Evolutionary conservation across 2,888 invertebrate genomes (phyloP).

Genomic region (Drosophila rellima): DNA sequence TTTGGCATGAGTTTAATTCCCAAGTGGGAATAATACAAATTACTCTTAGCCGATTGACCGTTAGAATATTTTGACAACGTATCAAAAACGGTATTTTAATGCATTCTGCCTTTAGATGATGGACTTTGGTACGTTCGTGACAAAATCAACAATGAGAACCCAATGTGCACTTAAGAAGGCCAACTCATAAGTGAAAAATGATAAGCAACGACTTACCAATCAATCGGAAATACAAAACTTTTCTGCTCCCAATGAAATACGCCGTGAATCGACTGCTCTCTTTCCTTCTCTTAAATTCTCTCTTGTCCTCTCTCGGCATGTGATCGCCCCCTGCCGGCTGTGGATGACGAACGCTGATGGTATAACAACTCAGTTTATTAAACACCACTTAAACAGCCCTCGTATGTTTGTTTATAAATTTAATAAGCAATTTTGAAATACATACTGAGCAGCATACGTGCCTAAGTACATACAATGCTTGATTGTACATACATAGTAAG

Average conservation of each 20-base stretch:
- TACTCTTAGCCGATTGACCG: not conserved
- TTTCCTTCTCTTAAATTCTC: not conserved
- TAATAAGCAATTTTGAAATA: slow-evolving; percentile 14
- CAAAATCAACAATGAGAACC: slow-evolving; percentile 1
- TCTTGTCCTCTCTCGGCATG: slow-evolving; percentile 5
- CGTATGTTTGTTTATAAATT: slow-evolving; percentile 24
- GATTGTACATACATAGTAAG: not conserved
- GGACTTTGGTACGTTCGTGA: not conserved
- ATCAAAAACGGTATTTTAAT: not conserved
- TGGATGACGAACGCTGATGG: slow-evolving; percentile 11
- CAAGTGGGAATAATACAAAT: too few relatives aligned
- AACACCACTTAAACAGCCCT: slow-evolving; percentile 88
- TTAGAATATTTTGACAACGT: not conserved
- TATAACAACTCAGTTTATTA: slow-evolving; percentile 2
- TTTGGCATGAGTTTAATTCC: too few relatives aligned
- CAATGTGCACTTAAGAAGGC: slow-evolving; percentile 18
- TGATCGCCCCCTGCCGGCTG: slow-evolving; percentile 7
- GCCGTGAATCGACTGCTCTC: not conserved
- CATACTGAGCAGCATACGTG: slow-evolving; percentile 12
- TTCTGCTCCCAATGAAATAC: not conserved
- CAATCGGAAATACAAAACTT: slow-evolving; percentile 7
- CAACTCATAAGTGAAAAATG: slow-evolving; percentile 11
- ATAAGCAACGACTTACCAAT: slow-evolving; percentile 23
- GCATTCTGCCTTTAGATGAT: not conserved
- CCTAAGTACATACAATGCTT: not conserved